Base-by-base conservation (phyloP, 1,140 invertebrate species). In the Mylabris phalerata region DNA sequence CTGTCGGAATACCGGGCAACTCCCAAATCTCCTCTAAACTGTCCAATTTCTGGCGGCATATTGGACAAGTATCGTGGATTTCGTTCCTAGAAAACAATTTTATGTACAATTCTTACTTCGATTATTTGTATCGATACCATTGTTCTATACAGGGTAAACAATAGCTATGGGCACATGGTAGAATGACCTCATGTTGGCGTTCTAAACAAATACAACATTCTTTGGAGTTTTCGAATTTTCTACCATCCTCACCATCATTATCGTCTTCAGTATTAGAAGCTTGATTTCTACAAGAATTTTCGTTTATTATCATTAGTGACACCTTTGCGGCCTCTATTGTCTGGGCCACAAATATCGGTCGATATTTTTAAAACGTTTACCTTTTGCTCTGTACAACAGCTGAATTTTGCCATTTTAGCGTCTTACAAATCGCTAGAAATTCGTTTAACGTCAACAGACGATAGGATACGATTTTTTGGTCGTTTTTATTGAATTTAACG, bases 151-250 rank as follows among this genome's bases (percentile, higher is more conserved):
- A 88, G 27, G 77, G 75, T 42, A 80, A 71, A 71, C 86, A 88
- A 72, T 85, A 88, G 51, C 76, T 79, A 72, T 88, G 86, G 19
- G 80, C 75, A 71, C 86, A 88, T 7, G 84, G 82, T 26, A 88
- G 71, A 58, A 82, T 81, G 44, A 85, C 75, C 65, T 86, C 83
- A 4, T 83, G 81, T 64, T 79, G 79, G 38, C 81, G 70, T 67
- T 88, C 86, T 70, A 88, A 79, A 73, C 86, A 88, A 63, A 88
- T 86, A 66, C 82, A 83, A 71, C 86, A 88, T 70, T 87, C 84
- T 43, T 75, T 75, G 48, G 71, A 51, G 50, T 67, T 66, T 26
- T 64, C 60, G 32, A 32, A 32, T 32, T 32, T 32, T 3, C 4
- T 39, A 26, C 13, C 50, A 11, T 13, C 44, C 42, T 32, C 13